These are phyloP conservation scores for Girardinichthys multiradiatus DNA, from an alignment of 2,113 vertebrate species.

Conservation along the genomic window DNA sequence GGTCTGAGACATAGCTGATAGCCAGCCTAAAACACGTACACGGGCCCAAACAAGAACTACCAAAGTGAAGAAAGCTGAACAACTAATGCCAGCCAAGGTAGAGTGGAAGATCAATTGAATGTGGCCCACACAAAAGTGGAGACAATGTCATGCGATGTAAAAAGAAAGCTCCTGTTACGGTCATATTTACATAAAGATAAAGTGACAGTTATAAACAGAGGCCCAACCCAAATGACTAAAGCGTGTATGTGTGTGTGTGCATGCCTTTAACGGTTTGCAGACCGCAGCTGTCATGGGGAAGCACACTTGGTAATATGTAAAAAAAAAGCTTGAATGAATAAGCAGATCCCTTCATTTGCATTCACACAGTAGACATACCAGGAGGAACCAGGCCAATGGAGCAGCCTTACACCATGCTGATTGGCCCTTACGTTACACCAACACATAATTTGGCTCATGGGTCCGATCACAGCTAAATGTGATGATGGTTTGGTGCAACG, in stretches of 20 bases:
- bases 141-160: constrained; percentile 9
- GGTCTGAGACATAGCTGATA: not conserved
- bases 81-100: not conserved
- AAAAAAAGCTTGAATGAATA: constrained; percentile 19
- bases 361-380: constrained; percentile 12
- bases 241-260: constrained; percentile 4
- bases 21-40: not conserved
- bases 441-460: constrained; percentile 5
- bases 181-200: constrained; percentile 56
- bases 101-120: not conserved
- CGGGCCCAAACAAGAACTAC: not conserved
- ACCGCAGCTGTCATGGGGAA: constrained; percentile 43
- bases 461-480: not conserved
- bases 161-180: constrained; percentile 34
- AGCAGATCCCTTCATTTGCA: constrained; percentile 21
- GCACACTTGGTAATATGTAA: constrained; percentile 58
- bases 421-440: constrained; percentile 4
- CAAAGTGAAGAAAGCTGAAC: not conserved
- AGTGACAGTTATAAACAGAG: constrained; percentile 9
- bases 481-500: no score
- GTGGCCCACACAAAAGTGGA: not conserved
- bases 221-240: constrained; percentile 19
- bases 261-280: constrained; percentile 50
- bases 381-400: constrained; percentile 37
- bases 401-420: constrained; percentile 8